Conservation (phyloP, 2,797 vertebrate species). For the Graptemys geographica region DNA sequence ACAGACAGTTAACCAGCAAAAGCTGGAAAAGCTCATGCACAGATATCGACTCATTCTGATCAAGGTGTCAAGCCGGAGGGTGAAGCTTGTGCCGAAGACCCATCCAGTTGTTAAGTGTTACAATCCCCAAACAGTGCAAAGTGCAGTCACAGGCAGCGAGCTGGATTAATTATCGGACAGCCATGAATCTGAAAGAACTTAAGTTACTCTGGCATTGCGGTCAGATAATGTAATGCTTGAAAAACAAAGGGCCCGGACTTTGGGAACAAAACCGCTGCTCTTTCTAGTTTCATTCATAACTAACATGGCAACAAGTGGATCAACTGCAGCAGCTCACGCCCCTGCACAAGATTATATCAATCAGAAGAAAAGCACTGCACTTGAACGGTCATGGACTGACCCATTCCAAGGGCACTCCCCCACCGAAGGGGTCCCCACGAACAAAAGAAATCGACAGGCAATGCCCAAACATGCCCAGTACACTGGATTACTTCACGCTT, state of each 20-base stretch:
- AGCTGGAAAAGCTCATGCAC: neutral
- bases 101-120: neutral
- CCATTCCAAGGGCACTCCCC: neutral
- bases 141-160: neutral
- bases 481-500: neutral
- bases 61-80: neutral
- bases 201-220: no score
- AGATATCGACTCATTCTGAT: neutral
- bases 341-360: neutral
- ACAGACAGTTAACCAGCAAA: no score
- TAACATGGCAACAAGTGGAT: accelerated
- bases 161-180: no score
- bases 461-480: neutral
- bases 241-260: neutral
- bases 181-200: no score
- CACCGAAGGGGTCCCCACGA: neutral
- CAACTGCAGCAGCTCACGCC: neutral
- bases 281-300: neutral
- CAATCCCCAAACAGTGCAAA: neutral
- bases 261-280: neutral
- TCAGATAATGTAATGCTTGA: no score
- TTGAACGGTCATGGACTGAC: neutral
- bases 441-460: accelerated
- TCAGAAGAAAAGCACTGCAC: neutral
- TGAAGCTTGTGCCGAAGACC: neutral